A percentile compares a stretch with the other conserved stretches of the same genome.
Conservation (phyloP, 2,888 invertebrate genomes). For the Nesidiocoris tenuis region DNA sequence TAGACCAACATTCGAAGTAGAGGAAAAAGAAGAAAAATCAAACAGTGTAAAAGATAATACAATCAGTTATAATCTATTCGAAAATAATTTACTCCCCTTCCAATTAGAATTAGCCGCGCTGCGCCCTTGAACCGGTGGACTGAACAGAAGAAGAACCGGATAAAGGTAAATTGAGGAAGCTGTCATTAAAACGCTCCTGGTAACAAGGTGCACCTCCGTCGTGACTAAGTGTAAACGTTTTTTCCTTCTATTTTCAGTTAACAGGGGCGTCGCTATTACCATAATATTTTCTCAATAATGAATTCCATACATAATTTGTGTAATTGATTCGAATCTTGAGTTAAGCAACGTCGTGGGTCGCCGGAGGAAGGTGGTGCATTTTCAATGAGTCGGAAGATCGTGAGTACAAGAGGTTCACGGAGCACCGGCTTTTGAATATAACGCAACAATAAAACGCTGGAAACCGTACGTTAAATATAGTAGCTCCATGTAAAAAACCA, state of each 20-base stretch:
- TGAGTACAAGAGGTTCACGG: slow-evolving; percentile 33
- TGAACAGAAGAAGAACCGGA: not conserved
- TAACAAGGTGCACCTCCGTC: not conserved
- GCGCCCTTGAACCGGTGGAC: not conserved
- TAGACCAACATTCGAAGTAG: too few species aligned
- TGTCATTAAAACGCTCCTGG: slow-evolving; percentile 15
- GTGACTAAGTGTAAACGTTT: not conserved
- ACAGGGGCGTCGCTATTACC: slow-evolving; percentile 14
- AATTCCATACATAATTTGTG: slow-evolving; percentile 38
- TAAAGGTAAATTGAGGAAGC: slow-evolving; percentile 32
- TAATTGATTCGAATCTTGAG: slow-evolving; percentile 40
- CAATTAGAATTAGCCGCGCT: not conserved
- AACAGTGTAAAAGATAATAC: not conserved
- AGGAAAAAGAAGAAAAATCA: too few species aligned
- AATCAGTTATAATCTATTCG: not conserved
- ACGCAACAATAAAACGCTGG: too few species aligned
- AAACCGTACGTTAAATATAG: too few species aligned
- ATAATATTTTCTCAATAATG: slow-evolving; percentile 36
- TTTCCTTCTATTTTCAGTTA: not conserved
- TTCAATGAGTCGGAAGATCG: slow-evolving; percentile 20
- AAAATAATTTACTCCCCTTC: not conserved
- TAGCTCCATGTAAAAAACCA: too few species aligned
- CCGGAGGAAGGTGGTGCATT: slow-evolving; percentile 20
- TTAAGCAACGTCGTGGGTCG: slow-evolving; percentile 17
- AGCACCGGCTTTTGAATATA: not conserved